phyloP scores from a whole-genome alignment of 2,113 vertebrate genomes.

The Pelmatolapia mariae region DNA sequence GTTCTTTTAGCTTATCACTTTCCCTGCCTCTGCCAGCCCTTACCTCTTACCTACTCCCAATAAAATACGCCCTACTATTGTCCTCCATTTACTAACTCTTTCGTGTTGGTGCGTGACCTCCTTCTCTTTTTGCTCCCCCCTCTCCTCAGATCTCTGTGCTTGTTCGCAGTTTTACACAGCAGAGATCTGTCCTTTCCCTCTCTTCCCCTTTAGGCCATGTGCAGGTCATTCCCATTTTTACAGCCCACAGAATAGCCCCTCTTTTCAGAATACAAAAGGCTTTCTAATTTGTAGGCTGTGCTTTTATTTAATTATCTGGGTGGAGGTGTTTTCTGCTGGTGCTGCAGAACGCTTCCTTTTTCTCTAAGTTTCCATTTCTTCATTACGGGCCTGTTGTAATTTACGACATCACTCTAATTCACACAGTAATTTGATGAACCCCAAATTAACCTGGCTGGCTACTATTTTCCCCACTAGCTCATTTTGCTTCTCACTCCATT shows the following conservation, averaged over 20 bases:
- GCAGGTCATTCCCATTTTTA: slow-evolving; percentile 21
- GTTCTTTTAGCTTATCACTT: slow-evolving; percentile 4
- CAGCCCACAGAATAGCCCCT: slow-evolving; percentile 6
- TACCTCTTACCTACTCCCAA: background rate
- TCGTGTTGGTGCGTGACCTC: background rate
- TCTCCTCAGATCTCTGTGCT: background rate
- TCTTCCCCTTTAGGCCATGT: background rate
- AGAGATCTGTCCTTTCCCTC: background rate
- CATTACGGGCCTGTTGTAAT: slow-evolving; percentile 49
- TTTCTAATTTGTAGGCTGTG: slow-evolving; percentile 38
- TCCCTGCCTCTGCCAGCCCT: background rate
- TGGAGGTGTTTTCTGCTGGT: slow-evolving; percentile 35
- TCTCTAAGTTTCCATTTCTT: slow-evolving; percentile 40
- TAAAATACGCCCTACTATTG: slow-evolving; percentile 27
- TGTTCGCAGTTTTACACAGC: background rate
- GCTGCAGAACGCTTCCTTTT: slow-evolving; percentile 28
- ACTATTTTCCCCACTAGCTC: slow-evolving; percentile 62
- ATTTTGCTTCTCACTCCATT: slow-evolving; percentile 36
- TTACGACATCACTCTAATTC: slow-evolving; percentile 60
- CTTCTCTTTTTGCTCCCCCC: background rate
- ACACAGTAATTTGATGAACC: slow-evolving; percentile 67
- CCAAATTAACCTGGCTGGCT: slow-evolving; percentile 67
- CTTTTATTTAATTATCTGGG: slow-evolving; percentile 58
- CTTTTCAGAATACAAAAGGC: slow-evolving; percentile 32
- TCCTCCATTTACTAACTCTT: slow-evolving; percentile 4